phyloP scores from a whole-genome alignment of 2,797 vertebrate genomes.

The Pipistrellus kuhlii region DNA sequence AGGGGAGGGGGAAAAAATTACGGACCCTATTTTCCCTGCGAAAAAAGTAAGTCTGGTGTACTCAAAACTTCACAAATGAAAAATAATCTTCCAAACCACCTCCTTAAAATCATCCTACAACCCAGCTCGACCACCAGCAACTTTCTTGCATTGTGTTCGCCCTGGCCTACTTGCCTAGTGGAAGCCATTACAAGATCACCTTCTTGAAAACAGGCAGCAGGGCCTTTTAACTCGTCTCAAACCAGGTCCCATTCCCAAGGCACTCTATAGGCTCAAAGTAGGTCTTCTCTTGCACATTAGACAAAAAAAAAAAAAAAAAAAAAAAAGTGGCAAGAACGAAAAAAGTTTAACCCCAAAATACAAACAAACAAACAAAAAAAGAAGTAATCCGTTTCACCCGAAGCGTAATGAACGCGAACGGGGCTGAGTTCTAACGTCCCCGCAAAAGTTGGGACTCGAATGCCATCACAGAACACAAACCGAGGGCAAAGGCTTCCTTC shows the following conservation, averaged over 20 bases:
- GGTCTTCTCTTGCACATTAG: background rate
- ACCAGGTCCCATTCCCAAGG: background rate
- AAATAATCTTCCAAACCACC: background rate
- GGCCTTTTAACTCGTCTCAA: constrained; percentile 43
- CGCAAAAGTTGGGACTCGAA: constrained; percentile 62
- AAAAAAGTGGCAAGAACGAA: background rate
- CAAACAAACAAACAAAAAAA: background rate
- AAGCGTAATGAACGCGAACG: background rate
- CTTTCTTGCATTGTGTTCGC: constrained; percentile 59
- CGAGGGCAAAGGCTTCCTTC: background rate
- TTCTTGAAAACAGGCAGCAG: constrained; percentile 68
- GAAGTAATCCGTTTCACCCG: background rate
- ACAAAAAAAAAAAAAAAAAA: no score
- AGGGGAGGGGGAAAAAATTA: background rate
- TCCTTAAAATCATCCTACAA: background rate
- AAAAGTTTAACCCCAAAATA: background rate
- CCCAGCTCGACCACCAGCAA: constrained; percentile 27
- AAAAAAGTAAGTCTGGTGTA: constrained; percentile 7
- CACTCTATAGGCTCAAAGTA: background rate
- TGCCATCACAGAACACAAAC: constrained; percentile 74
- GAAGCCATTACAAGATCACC: constrained; percentile 78
- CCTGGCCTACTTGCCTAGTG: constrained; percentile 71
- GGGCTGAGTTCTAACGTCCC: background rate
- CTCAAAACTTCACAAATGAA: constrained; percentile 17
- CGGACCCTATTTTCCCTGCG: background rate